Conservation (phyloP, 2,113 vertebrate species). For the Ictalurus punctatus region DNA sequence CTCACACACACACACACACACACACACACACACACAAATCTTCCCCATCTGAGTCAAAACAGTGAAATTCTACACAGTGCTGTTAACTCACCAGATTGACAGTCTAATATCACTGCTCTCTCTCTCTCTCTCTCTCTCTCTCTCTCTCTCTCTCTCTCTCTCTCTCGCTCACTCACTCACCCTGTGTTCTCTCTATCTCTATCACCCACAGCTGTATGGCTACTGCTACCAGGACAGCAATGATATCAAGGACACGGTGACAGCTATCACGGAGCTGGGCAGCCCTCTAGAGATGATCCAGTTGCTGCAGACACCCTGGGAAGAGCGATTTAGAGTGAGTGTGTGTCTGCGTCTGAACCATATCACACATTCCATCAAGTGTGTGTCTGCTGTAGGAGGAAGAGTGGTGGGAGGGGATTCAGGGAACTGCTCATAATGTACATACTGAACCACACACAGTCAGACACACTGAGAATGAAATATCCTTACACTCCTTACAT, state of each 20-base stretch:
- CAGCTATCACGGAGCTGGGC: constrained; percentile 88
- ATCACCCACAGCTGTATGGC: constrained; percentile 79
- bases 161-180: constrained; percentile 35
- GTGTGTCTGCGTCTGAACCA: constrained; percentile 30
- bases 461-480: not conserved
- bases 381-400: constrained; percentile 39
- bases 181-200: constrained; percentile 14
- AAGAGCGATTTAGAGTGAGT: constrained; percentile 88
- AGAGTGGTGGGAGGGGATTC: constrained; percentile 3
- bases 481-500: not conserved
- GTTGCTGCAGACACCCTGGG: constrained; percentile 88
- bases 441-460: not conserved
- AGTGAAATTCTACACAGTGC: constrained; percentile 47
- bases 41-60: constrained; percentile 33
- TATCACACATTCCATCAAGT: constrained; percentile 46
- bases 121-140: constrained; percentile 8
- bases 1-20: constrained; percentile 11
- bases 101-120: constrained; percentile 17
- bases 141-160: constrained; percentile 35
- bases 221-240: constrained; percentile 89
- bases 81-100: constrained; percentile 36
- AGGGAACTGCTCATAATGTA: constrained; percentile 5
- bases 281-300: constrained; percentile 90
- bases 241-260: constrained; percentile 84
- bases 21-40: constrained; percentile 5